Base-by-base conservation (phyloP, 1,140 invertebrate genomes). In the Brachionus angularis region DNA sequence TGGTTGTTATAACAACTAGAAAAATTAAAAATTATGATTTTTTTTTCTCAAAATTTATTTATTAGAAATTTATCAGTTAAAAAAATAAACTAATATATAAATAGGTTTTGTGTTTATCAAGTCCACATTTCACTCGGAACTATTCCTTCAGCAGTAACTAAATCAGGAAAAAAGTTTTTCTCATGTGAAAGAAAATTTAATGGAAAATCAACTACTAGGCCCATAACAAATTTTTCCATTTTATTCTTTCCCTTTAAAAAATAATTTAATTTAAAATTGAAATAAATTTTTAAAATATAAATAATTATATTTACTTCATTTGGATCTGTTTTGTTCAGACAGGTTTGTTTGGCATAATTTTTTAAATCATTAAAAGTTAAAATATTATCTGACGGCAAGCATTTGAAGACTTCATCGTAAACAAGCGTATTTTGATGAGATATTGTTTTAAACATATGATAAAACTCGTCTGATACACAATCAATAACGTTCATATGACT, bases 151-250 rank as follows among this genome's bases (percentile, higher is more conserved):
- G 62, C 42, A 25, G 62, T 67, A 2, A 36, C 62, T 25, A 67
- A 18, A 23, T 67, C 62, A 12, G 62, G 62, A 18, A 67, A 67
- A 67, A 67, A 67, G 10, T 67, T 67, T 50, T 27, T 33, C 36
- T 67, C 62, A 18, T 46, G 42, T 31, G 62, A 67, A 7, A 62
- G 18, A 62, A 72, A 72, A 4, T 72, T 18, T 3, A 72, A 29
- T 23, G 71, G 71, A 62, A 72, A 62, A 49, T 72, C 71, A 8
- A 72, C 71, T 1, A 72, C 47, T 34, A 49, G 50, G 5, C 71
- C 71, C 25, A 36, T 31, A 21, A 72, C 47, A 27, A 58, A 34
- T 29, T 72, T 62, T 44, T 67, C 62, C 62, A 67, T 46, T 50
- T 67, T 46, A 1, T 27, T 21, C 18, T 67, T 46, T 12, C 62